Conservation (phyloP, 2,113 vertebrate species). For the Mystacornis crossleyi region DNA sequence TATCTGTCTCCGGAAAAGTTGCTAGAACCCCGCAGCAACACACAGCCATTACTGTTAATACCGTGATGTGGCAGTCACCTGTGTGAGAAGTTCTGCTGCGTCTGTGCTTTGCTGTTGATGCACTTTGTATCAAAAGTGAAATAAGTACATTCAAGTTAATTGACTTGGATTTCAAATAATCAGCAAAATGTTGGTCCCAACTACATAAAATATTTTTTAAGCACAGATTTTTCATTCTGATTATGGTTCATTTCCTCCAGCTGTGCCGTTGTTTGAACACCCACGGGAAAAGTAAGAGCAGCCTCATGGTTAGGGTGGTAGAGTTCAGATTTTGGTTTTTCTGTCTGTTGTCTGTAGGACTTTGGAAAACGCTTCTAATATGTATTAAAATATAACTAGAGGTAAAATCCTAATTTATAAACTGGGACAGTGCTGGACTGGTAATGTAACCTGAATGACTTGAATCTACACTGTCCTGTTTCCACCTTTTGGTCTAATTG, state of each 20-base stretch:
- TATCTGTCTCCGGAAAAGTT: too few relatives aligned
- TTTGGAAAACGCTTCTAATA: not conserved
- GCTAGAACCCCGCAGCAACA: too few relatives aligned
- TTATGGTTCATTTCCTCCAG: not conserved
- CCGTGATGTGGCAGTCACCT: rapidly evolving
- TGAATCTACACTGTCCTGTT: not conserved
- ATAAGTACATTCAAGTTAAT: not conserved
- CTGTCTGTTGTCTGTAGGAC: not conserved
- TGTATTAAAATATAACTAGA: not conserved
- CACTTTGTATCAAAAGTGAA: not conserved
- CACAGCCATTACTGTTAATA: not conserved
- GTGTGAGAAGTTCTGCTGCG: not conserved
- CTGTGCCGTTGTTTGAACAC: not conserved
- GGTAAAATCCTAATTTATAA: not conserved
- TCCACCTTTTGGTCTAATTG: not conserved
- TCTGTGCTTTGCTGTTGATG: not conserved
- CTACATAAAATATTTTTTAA: not conserved
- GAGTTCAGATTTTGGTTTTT: not conserved
- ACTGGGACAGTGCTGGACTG: not conserved
- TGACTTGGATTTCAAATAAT: not conserved
- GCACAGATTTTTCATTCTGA: not conserved
- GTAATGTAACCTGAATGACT: not conserved
- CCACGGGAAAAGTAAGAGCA: not conserved
- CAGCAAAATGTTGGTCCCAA: not conserved
- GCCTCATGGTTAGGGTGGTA: not conserved